Base-by-base conservation (phyloP, 2,113 vertebrate genomes). In the Ploceus nigricollis region DNA sequence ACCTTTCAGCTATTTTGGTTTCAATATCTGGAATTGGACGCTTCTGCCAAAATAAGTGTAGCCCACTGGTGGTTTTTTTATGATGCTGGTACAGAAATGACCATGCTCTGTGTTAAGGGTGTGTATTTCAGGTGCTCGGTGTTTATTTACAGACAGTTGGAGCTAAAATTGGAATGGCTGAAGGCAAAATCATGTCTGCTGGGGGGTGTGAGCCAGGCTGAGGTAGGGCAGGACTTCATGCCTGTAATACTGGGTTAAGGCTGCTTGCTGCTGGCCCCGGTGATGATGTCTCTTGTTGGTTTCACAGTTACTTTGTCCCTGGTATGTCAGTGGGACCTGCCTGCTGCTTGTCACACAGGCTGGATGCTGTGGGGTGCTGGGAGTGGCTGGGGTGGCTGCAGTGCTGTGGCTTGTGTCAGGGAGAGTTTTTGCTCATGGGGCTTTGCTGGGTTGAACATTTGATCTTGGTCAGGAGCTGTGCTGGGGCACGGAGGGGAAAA, bases 1-100 rank as follows among this genome's bases (percentile, higher is more conserved):
- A 75, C 94, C 82, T 95, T 90, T 90, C 72, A 48, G 93, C 93
- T 96, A 81, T 95, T 96, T 92, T 65, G 82, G 82, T 83, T 89
- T 94, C 90, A 78, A 20, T 86, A 83, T 94, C 94, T 81, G 68
- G 57, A 94, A 81, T 75, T 70, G 86, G 86, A 81, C 2, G 10
- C 60, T 73, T 89, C 89, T 93, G 42, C 86, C 2, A 20, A 63
- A 86, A 5, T 42, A 80, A 93, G 54, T 73, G 42, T 61, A 85
- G 75, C 78, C 94, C 73, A 69, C 70, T 82, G 88, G 53, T 91
- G 82, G 4, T 76, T 87, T 93, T 93, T 96, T 79, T 68, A 8
- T 82, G 90, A 31, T 0, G 0, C 40, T 0, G 0, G 80, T 58
- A 25, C 82, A 85, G 73, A 79, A 93, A 56, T 50, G 83, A 50